Percentiles rank a stretch among this genome's conserved stretches.
These are phyloP conservation scores for Mastacembelus armatus DNA, from an alignment of 2,797 vertebrate genomes.

Conservation along the genomic window DNA sequence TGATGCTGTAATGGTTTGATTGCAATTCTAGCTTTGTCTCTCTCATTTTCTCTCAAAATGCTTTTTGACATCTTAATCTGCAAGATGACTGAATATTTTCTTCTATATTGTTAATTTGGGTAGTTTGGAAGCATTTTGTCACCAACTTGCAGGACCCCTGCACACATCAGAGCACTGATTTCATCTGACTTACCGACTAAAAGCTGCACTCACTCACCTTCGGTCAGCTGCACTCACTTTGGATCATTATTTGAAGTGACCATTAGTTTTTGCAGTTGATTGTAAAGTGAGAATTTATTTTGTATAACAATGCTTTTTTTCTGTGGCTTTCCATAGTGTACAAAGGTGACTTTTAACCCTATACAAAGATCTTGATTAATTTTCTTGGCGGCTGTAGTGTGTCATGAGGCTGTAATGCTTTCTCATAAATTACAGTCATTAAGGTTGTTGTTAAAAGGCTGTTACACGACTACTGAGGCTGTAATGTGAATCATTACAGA, in stretches of 20 bases:
- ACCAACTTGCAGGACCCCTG: constrained; percentile 55
- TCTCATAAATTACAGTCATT: constrained; percentile 59
- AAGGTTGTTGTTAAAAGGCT: constrained; percentile 48
- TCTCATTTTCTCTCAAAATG: constrained; percentile 4
- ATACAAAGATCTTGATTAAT: constrained; percentile 35
- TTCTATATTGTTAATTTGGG: constrained; percentile 12
- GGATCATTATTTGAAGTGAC: constrained; percentile 31
- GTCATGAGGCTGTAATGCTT: constrained; percentile 37
- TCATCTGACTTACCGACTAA: constrained; percentile 53
- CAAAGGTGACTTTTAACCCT: constrained; percentile 19
- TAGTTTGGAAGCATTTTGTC: constrained; percentile 54
- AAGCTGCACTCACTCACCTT: constrained; percentile 61
- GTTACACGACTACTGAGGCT: constrained; percentile 25
- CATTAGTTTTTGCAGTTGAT: constrained; percentile 36
- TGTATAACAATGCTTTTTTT: constrained; percentile 6
- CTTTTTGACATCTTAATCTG: constrained; percentile 11
- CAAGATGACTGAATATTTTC: background rate
- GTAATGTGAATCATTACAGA: constrained; percentile 41
- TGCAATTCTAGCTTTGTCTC: constrained; percentile 18
- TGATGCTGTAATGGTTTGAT: constrained; percentile 38
- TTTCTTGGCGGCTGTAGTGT: constrained; percentile 39
- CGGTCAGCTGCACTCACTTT: constrained; percentile 57
- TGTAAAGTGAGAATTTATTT: constrained; percentile 19
- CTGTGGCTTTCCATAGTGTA: background rate
- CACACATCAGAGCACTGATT: constrained; percentile 64